Base-by-base conservation (phyloP, 2,113 vertebrate genomes). In the Sprattus sprattus region DNA sequence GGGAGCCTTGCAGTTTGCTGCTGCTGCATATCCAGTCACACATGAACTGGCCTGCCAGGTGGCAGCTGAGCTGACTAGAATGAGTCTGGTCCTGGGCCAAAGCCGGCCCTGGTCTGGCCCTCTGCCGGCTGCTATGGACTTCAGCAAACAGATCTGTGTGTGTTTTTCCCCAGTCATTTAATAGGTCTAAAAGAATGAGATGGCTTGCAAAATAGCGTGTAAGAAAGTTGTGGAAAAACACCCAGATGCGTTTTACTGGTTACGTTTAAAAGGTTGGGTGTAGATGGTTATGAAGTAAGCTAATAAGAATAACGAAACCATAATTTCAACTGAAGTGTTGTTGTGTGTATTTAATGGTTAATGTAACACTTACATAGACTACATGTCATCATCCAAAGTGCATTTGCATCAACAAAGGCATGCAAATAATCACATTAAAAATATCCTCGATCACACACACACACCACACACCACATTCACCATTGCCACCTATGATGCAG, bases 231-330 rank as follows among this genome's bases (percentile, higher is more conserved):
- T 67, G 52, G 60, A 88, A 87, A 88, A 85, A 39, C 71, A 83
- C 28, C 67, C 84, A 75, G 81, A 89, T 86, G 71, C 86, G 45
- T 83, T 82, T 64, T 45, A 85, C 81, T 45, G 82, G 28, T 83
- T 83, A 89, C 16, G 10, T 85, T 86, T 78, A 75, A 22, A 45
- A 64, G 46, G 75, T 83, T 54, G 44, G 57, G 46, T 85, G 45
- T 81, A 82, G 22, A 54, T 85, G 46, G 80, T 44, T 25, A 45
- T 86, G 50, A 81, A 71, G 25, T 44, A 45, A 82, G 28, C 78
- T 44, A 71, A 7, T 25, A 25, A 10, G n/a, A 71, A 60, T 60
- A 20, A 60, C 47, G 13, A 60, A 60, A 60, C 3, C 54, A 22
- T 22, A 20, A 22, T 32, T 25, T 39, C 10, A 71, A 28, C 25